Conservation (phyloP, 2,797 vertebrate species). For the Notolepis coatsorum region DNA sequence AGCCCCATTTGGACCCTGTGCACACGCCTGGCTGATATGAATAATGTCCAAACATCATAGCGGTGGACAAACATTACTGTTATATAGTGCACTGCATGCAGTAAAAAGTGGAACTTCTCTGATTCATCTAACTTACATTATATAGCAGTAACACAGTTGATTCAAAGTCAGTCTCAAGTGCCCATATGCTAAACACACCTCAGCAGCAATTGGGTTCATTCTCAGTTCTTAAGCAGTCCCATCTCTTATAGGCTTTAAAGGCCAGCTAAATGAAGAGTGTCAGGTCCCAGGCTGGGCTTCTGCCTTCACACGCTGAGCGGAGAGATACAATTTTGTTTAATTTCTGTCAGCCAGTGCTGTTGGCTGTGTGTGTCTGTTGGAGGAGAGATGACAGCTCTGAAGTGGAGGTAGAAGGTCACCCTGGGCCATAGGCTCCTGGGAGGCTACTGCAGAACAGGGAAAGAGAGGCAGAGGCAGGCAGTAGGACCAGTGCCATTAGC, state of each 20-base stretch:
- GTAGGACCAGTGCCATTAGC: not conserved
- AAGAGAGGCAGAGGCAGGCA: not conserved
- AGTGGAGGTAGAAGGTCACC: slow-evolving; percentile 40
- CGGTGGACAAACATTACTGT: too few species aligned
- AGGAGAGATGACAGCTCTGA: slow-evolving; percentile 30
- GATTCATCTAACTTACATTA: too few species aligned
- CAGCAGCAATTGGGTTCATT: slow-evolving; percentile 7
- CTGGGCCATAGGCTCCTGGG: not conserved
- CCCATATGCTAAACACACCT: slow-evolving; percentile 3
- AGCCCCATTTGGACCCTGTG: too few species aligned
- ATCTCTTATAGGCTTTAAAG: slow-evolving; percentile 19
- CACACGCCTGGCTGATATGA: too few species aligned
- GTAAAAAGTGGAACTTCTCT: slow-evolving; percentile 2
- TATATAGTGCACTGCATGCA: not conserved
- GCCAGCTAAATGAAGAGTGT: slow-evolving; percentile 42
- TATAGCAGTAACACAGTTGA: not conserved
- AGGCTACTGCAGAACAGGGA: not conserved
- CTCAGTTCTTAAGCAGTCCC: slow-evolving; percentile 6
- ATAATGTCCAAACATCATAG: too few species aligned
- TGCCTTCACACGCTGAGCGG: slow-evolving; percentile 22
- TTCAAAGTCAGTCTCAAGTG: not conserved
- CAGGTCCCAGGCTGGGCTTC: slow-evolving; percentile 27
- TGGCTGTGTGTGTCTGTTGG: slow-evolving; percentile 15
- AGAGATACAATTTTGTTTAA: slow-evolving; percentile 59
- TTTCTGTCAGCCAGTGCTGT: slow-evolving; percentile 33